phyloP scores from a whole-genome alignment of 2,888 invertebrate genomes.

The Plebejus anna region DNA sequence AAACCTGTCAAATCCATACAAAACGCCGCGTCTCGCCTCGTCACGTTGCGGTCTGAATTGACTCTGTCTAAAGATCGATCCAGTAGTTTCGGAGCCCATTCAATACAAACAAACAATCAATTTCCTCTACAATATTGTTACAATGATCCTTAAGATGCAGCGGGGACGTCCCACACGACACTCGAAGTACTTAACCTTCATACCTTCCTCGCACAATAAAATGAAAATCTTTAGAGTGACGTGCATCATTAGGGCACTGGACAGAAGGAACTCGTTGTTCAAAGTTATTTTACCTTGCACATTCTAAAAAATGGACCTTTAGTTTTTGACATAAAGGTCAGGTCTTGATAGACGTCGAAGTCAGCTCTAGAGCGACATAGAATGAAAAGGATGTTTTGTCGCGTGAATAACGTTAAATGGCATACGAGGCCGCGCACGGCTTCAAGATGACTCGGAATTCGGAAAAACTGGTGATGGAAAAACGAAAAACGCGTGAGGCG shows the following conservation, averaged over 20 bases:
- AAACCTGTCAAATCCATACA: too few species aligned
- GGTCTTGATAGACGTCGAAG: neutral
- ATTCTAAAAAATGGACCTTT: neutral
- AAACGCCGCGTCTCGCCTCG: too few species aligned
- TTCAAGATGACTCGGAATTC: too few species aligned
- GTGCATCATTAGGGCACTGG: slow-evolving; percentile 34
- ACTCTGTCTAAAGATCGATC: neutral
- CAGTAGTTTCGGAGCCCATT: neutral
- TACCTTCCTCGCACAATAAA: slow-evolving; percentile 40
- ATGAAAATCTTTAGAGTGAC: slow-evolving; percentile 42
- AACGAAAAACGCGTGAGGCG: too few species aligned
- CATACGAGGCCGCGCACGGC: neutral
- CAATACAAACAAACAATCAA: neutral
- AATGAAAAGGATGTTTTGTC: neutral
- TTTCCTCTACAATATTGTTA: neutral
- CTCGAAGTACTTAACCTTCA: slow-evolving; percentile 39
- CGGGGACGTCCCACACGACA: slow-evolving; percentile 30
- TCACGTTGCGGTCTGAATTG: too few species aligned
- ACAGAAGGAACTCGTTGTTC: slow-evolving; percentile 33
- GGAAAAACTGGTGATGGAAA: too few species aligned
- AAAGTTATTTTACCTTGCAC: neutral
- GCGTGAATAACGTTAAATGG: neutral
- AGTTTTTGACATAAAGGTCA: neutral
- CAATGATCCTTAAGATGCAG: slow-evolving; percentile 16
- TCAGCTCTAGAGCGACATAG: neutral